Base-by-base conservation (phyloP, 1,140 invertebrate species). In the Drosophila mauritiana region DNA sequence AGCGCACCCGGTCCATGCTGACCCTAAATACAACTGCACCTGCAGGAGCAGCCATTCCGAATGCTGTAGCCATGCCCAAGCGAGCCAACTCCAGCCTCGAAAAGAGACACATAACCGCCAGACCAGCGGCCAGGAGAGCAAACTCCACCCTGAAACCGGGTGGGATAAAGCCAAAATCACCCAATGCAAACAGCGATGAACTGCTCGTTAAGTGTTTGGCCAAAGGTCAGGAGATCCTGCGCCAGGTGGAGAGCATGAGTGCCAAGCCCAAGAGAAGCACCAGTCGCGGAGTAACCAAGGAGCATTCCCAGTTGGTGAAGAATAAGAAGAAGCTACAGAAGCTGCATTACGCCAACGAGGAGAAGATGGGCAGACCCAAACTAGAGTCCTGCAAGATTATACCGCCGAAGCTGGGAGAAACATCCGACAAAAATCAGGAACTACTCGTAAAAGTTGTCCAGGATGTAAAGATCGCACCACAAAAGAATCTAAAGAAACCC, bases 311-410 rank as follows among this genome's bases (percentile, higher is more conserved):
- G 27, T n/a, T 58, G 39, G 11, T 80, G n/a, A 59, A 53, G 42
- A 79, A 76, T 43, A 90, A 90, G 59, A 86, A 80, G 31, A 76
- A 82, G 39, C 46, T 69, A 10, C 80, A 89, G 17, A 82, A 91
- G 45, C 67, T 91, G 20, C 80, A 88, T 5, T 92, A 91, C 54
- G 91, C 91, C 61, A 90, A 80, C 48, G 91, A 92, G 62, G 80
- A 84, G 54, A 91, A 91, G 65, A 65, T 92, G 22, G 67, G 58
- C 42, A 76, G 69, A 43, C 91, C 89, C 25, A 65, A 80, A 31
- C 59, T 92, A 39, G 91, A 92, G 62, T 92, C 85, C 27, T 92
- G 91, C 69, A 92, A 85, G 72, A 91, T 92, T 6, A 92, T 92
- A 57, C 91, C 91, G 2, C 91, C 91, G 6, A 84, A 90, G 27